Percentiles rank a stretch among this genome's conserved stretches.
These are phyloP conservation scores for Leptosomus discolor DNA, from an alignment of 2,113 vertebrate genomes.

Conservation along the genomic window DNA sequence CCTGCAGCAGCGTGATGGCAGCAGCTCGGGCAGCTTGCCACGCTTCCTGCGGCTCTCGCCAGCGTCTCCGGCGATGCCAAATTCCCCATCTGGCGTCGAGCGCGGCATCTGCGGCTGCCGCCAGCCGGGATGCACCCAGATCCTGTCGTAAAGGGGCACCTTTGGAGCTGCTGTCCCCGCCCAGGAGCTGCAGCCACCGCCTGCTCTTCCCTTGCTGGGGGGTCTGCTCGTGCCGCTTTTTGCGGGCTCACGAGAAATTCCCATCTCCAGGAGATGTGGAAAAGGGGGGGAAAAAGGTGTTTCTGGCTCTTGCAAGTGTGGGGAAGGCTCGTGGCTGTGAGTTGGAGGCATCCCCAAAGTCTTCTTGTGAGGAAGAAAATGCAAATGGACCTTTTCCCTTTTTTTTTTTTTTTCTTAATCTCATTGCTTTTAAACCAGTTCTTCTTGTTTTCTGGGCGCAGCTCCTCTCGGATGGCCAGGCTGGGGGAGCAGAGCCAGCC, in stretches of 20 bases:
- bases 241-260: background rate
- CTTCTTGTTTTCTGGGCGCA: background rate
- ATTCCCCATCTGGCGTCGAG: background rate
- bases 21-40: background rate
- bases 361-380: background rate
- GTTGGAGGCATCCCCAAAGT: background rate
- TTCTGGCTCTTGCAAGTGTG: background rate
- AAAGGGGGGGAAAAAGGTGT: rapidly evolving
- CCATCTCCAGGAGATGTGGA: background rate
- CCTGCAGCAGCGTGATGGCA: background rate
- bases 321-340: background rate
- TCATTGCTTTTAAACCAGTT: rapidly evolving
- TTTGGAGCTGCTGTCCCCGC: background rate
- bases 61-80: background rate
- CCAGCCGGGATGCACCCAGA: background rate
- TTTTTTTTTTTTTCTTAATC: background rate
- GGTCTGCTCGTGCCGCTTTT: rapidly evolving
- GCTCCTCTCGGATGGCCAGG: background rate
- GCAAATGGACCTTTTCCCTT: background rate
- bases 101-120: rapidly evolving
- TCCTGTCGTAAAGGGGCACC: background rate
- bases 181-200: rapidly evolving
- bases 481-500: background rate
- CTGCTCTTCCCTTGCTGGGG: rapidly evolving
- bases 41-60: rapidly evolving